Evolutionary conservation across 1,140 invertebrate species (phyloP).

Genomic region (Cydia amplana): DNA sequence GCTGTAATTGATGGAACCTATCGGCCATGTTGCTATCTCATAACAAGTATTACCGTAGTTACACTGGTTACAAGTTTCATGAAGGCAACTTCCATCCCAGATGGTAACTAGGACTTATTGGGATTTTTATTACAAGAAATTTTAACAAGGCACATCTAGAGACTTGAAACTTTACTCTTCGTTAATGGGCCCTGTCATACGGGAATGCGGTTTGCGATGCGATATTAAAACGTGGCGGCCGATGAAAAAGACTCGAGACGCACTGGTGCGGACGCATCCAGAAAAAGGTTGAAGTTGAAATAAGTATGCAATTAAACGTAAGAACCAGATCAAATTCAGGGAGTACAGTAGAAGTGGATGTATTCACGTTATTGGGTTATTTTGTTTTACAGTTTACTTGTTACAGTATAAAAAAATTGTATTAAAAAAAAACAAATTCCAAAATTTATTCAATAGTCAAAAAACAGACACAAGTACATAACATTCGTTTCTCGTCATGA

Average conservation of each 20-base stretch:
- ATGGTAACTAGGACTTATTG: background rate
- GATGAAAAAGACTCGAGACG: slow-evolving; percentile 4
- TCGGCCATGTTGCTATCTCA: too few relatives aligned
- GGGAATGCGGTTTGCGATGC: slow-evolving; percentile 17
- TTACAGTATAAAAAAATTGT: too few relatives aligned
- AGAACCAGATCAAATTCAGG: background rate
- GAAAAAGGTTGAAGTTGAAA: slow-evolving; percentile 1
- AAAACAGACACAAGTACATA: too few relatives aligned
- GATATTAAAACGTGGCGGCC: slow-evolving; percentile 16
- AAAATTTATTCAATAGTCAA: too few relatives aligned
- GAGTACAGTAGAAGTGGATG: background rate
- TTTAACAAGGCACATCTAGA: background rate
- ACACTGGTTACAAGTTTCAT: too few relatives aligned
- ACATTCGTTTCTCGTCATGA: too few relatives aligned
- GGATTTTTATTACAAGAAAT: background rate
- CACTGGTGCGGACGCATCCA: slow-evolving; percentile 6
- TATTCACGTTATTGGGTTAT: background rate
- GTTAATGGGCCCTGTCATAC: slow-evolving; percentile 9
- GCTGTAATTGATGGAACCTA: too few relatives aligned
- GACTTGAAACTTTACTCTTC: background rate
- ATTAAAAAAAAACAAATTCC: too few relatives aligned
- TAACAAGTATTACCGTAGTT: too few relatives aligned
- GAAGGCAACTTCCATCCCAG: too few relatives aligned
- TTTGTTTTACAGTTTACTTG: too few relatives aligned
- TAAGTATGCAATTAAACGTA: slow-evolving; percentile 8